A percentile compares a stretch with the other conserved stretches of the same genome.
Conservation (phyloP, 2,113 vertebrate genomes). For the Tangachromis dhanisi region DNA sequence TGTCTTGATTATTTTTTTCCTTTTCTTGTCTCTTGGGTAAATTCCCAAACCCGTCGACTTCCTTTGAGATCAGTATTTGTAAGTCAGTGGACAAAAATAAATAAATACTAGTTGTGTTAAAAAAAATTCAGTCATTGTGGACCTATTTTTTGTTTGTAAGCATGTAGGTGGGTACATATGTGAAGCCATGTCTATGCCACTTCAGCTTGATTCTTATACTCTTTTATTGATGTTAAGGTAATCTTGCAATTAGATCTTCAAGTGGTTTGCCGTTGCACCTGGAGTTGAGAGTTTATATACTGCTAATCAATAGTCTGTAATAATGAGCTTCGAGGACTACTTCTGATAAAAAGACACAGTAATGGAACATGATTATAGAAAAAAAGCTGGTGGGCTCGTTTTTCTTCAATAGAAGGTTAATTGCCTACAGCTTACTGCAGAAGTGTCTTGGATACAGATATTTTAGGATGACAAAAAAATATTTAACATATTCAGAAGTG, state of each 20-base stretch:
- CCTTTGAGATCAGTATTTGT: neutral
- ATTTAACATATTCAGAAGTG: neutral
- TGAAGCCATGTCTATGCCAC: neutral
- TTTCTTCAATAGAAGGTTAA: neutral
- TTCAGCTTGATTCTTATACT: neutral
- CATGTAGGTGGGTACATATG: neutral
- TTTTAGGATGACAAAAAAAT: neutral
- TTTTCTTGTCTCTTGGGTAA: neutral
- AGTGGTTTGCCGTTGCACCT: conserved; percentile 34
- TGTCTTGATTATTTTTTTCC: conserved; percentile 27
- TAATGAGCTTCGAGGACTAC: neutral
- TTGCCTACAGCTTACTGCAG: neutral
- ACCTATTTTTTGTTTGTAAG: neutral
- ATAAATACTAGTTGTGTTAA: neutral
- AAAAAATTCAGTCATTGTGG: neutral
- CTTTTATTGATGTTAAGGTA: neutral
- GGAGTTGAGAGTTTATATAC: neutral
- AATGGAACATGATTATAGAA: neutral
- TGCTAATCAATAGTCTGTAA: neutral
- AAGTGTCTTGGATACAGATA: neutral
- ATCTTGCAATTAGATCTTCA: conserved; percentile 30
- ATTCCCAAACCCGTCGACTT: neutral
- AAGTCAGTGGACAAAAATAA: neutral
- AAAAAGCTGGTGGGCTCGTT: neutral
- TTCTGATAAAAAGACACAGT: neutral